These are phyloP conservation scores for Diachasma alloeum DNA, from an alignment of 1,140 invertebrate species.

Conservation along the genomic window DNA sequence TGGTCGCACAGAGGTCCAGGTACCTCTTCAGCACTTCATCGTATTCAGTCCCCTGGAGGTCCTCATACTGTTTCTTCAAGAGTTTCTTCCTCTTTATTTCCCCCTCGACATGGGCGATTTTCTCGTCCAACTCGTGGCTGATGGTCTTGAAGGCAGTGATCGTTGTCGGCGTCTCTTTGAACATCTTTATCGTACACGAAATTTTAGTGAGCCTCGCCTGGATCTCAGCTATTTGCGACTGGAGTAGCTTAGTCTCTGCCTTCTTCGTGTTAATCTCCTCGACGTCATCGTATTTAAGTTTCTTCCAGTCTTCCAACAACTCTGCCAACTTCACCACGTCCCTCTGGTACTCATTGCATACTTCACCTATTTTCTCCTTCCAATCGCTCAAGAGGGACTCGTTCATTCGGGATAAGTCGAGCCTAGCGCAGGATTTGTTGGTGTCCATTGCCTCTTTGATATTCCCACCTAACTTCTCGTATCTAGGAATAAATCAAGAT, in stretches of 20 bases:
- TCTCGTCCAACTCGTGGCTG: constrained; percentile 39
- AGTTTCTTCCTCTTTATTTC: constrained; percentile 44
- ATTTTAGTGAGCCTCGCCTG: constrained; percentile 48
- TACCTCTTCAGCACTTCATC: constrained; percentile 48
- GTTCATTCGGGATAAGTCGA: constrained; percentile 32
- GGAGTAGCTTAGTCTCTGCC: constrained; percentile 38
- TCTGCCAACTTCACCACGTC: constrained; percentile 36
- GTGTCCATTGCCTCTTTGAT: constrained; percentile 40
- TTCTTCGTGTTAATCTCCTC: constrained; percentile 41
- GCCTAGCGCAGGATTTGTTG: constrained; percentile 32
- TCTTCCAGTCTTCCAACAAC: constrained; percentile 43
- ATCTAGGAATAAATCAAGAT: constrained; percentile 38
- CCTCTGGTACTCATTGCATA: constrained; percentile 41
- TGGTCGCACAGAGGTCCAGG: constrained; percentile 41
- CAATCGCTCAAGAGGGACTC: constrained; percentile 42
- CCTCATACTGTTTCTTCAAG: constrained; percentile 45
- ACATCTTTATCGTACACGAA: constrained; percentile 48
- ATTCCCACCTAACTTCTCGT: constrained; percentile 43
- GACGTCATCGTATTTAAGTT: constrained; percentile 43
- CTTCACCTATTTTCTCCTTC: constrained; percentile 50
- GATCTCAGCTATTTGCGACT: constrained; percentile 44
- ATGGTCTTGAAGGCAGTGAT: constrained; percentile 45
- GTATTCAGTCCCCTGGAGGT: constrained; percentile 45
- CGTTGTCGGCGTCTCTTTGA: constrained; percentile 49
- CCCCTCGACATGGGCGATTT: constrained; percentile 33